These are phyloP conservation scores for Uria lomvia DNA, from an alignment of 2,113 vertebrate species.

Conservation along the genomic window DNA sequence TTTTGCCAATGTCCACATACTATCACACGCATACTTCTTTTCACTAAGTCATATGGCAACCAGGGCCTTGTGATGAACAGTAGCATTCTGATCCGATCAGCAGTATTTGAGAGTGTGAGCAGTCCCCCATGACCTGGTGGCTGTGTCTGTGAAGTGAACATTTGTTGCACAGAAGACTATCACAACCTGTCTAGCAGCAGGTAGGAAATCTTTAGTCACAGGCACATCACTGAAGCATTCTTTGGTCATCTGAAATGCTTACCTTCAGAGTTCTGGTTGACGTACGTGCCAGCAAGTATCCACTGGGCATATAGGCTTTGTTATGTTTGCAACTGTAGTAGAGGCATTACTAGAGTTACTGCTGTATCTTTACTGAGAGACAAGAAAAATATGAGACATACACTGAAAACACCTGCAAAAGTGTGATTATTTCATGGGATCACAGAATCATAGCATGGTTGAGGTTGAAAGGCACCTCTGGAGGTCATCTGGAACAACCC, in stretches of 20 bases:
- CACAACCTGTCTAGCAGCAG: not conserved
- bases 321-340: not conserved
- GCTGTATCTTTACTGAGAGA: not conserved
- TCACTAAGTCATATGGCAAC: not conserved
- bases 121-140: fast-evolving
- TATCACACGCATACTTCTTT: not conserved
- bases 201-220: not conserved
- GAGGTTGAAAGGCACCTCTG: not conserved
- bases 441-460: not conserved
- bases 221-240: not conserved
- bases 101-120: not conserved
- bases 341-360: not conserved
- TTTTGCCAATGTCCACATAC: not conserved
- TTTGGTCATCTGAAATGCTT: not conserved
- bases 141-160: not conserved
- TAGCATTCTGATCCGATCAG: not conserved
- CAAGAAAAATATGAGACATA: not conserved
- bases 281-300: not conserved
- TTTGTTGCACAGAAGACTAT: not conserved
- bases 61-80: not conserved
- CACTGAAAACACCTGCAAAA: not conserved
- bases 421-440: not conserved
- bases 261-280: not conserved
- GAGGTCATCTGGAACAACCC: not conserved
- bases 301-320: not conserved